Percentiles rank a stretch among this genome's conserved stretches.
phyloP scores from a whole-genome alignment of 2,888 invertebrate species.

The Cryptus viduatorius region DNA sequence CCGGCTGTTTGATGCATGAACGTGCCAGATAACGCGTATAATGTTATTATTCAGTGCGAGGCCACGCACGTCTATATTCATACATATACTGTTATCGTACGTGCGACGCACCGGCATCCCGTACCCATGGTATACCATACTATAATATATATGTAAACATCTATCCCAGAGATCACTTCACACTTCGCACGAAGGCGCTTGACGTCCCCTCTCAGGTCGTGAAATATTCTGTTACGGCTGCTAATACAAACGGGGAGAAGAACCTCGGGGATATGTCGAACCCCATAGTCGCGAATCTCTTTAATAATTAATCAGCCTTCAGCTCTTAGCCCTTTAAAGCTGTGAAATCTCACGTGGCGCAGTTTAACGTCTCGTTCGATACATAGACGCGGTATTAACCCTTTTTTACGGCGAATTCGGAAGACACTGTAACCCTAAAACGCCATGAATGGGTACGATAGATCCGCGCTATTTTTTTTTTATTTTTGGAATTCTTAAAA shows the following conservation, averaged over 20 bases:
- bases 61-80: conserved; percentile 63
- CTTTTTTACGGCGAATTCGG: no score
- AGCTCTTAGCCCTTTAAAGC: neutral
- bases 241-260: neutral
- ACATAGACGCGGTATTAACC: neutral
- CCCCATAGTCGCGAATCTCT: neutral
- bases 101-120: neutral
- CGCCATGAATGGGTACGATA: no score
- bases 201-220: neutral
- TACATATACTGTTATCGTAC: conserved; percentile 15
- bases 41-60: conserved; percentile 76
- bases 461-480: no score
- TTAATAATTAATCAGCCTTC: neutral
- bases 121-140: neutral
- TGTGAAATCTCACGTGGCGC: neutral
- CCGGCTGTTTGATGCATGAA: conserved; percentile 76
- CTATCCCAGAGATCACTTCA: conserved; percentile 71
- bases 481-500: no score
- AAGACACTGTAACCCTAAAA: no score
- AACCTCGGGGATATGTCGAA: neutral
- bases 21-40: conserved; percentile 77
- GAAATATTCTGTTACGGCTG: neutral
- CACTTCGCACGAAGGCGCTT: conserved; percentile 14
- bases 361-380: neutral
- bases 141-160: conserved; percentile 25